These are phyloP conservation scores for Drosophila mojavensis DNA, from an alignment of 1,140 invertebrate species.

Conservation along the genomic window DNA sequence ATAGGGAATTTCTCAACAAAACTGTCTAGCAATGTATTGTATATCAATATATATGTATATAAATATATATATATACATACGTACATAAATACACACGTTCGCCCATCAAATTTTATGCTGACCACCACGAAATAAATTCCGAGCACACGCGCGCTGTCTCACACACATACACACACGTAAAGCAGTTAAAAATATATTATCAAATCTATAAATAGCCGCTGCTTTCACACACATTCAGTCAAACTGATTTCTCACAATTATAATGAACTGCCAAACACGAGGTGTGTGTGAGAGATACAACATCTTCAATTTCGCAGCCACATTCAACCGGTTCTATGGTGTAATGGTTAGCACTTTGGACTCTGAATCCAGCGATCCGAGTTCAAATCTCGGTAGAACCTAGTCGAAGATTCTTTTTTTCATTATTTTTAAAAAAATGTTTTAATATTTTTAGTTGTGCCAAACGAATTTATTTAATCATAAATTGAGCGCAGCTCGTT, in stretches of 20 bases:
- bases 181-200: not conserved
- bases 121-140: not conserved
- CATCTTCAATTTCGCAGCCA: too few species aligned
- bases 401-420: conserved; percentile 52
- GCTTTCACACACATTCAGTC: not conserved
- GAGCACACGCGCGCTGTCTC: not conserved
- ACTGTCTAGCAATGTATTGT: too few species aligned
- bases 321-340: conserved; percentile 88
- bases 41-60: too few species aligned
- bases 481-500: conserved; percentile 19
- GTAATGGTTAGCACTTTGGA: conserved; percentile 96
- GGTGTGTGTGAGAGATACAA: not conserved
- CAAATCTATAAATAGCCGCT: not conserved
- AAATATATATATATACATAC: not conserved
- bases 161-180: not conserved
- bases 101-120: not conserved
- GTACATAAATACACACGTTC: not conserved
- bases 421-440: not conserved
- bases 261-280: not conserved
- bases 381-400: conserved; percentile 94
- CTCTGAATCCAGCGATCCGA: conserved; percentile 96
- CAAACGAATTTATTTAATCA: conserved; percentile 20
- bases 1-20: not conserved
- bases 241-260: conserved; percentile 1
- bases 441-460: not conserved